Conservation (phyloP, 2,888 invertebrate genomes). For the Cantharis rustica region DNA sequence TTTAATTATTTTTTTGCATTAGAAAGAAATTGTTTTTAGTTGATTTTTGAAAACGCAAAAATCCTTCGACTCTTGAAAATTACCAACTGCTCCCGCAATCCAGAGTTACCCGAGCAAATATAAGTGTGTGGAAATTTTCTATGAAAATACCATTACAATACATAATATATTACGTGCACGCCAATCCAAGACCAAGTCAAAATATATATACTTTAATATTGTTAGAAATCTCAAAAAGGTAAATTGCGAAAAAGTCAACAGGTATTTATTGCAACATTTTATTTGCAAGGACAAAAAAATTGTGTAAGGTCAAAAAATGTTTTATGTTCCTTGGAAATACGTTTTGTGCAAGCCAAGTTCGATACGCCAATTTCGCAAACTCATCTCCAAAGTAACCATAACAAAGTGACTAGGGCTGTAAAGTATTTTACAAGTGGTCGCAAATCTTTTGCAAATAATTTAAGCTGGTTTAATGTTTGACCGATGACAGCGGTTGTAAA, state of each 20-base stretch:
- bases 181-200: too few species aligned
- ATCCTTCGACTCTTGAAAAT: too few species aligned
- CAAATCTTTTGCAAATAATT: slow-evolving; percentile 19
- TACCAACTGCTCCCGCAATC: too few species aligned
- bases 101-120: too few species aligned
- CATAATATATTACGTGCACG: too few species aligned
- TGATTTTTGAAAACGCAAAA: too few species aligned
- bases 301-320: background rate
- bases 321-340: background rate
- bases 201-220: too few species aligned
- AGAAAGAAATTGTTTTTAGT: too few species aligned
- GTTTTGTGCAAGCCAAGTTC: background rate
- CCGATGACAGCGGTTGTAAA: background rate
- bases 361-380: background rate
- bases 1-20: too few species aligned
- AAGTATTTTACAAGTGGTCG: slow-evolving; percentile 24
- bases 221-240: too few species aligned
- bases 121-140: too few species aligned
- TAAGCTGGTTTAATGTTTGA: slow-evolving; percentile 16
- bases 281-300: background rate
- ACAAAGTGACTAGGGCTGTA: slow-evolving; percentile 23
- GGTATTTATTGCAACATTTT: background rate
- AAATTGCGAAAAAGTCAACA: background rate
- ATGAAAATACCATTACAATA: too few species aligned
- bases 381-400: slow-evolving; percentile 14